A percentile compares a stretch with the other conserved stretches of the same genome.
phyloP scores from a whole-genome alignment of 2,113 vertebrate species.

The Chaetodon trifascialis region DNA sequence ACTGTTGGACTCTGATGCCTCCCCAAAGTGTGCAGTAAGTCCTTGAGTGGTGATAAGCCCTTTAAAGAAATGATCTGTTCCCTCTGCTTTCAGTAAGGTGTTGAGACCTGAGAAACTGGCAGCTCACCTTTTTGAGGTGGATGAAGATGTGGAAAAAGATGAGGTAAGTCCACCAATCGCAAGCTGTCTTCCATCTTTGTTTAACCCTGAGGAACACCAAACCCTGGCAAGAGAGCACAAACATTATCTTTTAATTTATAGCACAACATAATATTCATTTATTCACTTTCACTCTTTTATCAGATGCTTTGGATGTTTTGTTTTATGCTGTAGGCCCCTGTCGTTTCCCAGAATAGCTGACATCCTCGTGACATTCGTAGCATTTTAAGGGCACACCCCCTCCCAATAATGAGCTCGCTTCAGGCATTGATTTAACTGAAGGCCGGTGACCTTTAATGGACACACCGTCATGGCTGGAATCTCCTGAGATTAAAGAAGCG shows the following conservation, averaged over 20 bases:
- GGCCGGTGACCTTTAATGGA: constrained; percentile 51
- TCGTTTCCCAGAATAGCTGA: constrained; percentile 9
- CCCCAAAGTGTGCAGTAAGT: no score
- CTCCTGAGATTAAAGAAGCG: constrained; percentile 34
- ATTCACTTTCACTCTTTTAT: constrained; percentile 7
- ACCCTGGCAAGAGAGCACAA: neutral
- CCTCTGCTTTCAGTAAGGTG: constrained; percentile 87
- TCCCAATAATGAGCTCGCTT: constrained; percentile 32
- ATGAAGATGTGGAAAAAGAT: constrained; percentile 98
- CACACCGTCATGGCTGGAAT: constrained; percentile 5
- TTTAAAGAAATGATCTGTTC: neutral
- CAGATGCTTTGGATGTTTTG: neutral
- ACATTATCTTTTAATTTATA: constrained; percentile 9
- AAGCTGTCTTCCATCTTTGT: neutral
- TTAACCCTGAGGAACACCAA: neutral
- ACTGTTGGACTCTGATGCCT: no score
- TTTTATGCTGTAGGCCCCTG: neutral
- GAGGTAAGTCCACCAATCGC: constrained; percentile 84
- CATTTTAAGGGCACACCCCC: constrained; percentile 32
- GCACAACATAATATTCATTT: neutral
- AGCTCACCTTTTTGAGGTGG: constrained; percentile 95
- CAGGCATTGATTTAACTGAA: constrained; percentile 36
- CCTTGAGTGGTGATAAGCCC: neutral
- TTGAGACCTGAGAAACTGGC: constrained; percentile 92
- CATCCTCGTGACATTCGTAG: constrained; percentile 15